phyloP scores from a whole-genome alignment of 1,140 invertebrate genomes.

The Pachypeltis micranthus region DNA sequence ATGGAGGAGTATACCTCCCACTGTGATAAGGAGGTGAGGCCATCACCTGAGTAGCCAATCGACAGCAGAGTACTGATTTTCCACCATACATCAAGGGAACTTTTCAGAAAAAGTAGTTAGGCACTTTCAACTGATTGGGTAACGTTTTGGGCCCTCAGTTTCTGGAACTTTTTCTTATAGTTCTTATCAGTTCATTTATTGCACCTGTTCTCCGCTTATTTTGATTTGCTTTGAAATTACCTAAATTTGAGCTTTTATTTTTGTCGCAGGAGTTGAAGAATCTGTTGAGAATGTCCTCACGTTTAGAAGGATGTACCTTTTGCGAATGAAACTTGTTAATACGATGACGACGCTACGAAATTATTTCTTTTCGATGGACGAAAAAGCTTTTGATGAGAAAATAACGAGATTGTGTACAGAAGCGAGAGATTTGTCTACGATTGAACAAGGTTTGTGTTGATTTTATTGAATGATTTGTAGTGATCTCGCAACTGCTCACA shows the following conservation, averaged over 20 bases:
- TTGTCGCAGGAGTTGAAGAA: background rate
- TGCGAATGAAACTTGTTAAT: background rate
- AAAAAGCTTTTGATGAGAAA: background rate
- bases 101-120: too few relatives aligned
- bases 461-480: too few relatives aligned
- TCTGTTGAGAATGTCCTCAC: background rate
- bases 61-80: too few relatives aligned
- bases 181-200: background rate
- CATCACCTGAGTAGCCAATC: too few relatives aligned
- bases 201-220: background rate
- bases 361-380: slow-evolving; percentile 3
- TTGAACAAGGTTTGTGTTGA: background rate
- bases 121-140: too few relatives aligned
- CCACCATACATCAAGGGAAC: too few relatives aligned
- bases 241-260: background rate
- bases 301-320: background rate
- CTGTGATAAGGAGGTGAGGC: too few relatives aligned
- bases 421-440: background rate
- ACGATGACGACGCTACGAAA: background rate
- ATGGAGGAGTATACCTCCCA: too few relatives aligned
- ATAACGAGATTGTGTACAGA: background rate
- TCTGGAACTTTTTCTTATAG: too few relatives aligned
- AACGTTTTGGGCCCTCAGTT: too few relatives aligned
- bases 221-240: background rate
- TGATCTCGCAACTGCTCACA: too few relatives aligned